A percentile compares a stretch with the other conserved stretches of the same genome.
Conservation (phyloP, 1,140 invertebrate genomes). For the Aphidius ervi region DNA sequence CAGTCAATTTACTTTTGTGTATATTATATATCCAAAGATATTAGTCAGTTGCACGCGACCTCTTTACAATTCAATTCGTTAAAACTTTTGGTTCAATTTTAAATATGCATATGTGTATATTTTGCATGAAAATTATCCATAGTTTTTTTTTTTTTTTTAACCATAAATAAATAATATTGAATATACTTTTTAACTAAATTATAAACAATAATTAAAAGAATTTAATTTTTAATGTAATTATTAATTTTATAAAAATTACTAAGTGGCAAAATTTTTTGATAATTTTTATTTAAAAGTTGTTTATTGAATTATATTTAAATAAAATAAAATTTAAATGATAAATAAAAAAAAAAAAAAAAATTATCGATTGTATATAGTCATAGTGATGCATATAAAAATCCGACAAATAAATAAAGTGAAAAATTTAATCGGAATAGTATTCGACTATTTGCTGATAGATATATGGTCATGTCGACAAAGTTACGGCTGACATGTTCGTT, state of each 20-base stretch:
- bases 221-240: too few species aligned
- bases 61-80: neutral
- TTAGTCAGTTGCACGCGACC: constrained; percentile 11
- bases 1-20: constrained; percentile 10
- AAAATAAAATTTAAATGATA: neutral
- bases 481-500: constrained; percentile 22
- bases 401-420: constrained; percentile 13
- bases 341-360: neutral
- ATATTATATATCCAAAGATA: neutral
- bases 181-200: too few species aligned
- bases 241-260: too few species aligned
- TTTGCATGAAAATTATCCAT: too few species aligned
- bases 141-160: too few species aligned
- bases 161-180: too few species aligned
- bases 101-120: neutral
- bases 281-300: too few species aligned
- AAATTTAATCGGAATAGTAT: constrained; percentile 19
- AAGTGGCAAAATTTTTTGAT: too few species aligned
- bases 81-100: neutral
- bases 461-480: constrained; percentile 16
- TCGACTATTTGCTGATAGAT: constrained; percentile 4
- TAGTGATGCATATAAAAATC: neutral
- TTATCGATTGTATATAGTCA: neutral
- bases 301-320: too few species aligned
- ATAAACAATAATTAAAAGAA: too few species aligned